A percentile compares a stretch with the other conserved stretches of the same genome.
phyloP scores from a whole-genome alignment of 2,113 vertebrate species.

The Microtus pennsylvanicus region DNA sequence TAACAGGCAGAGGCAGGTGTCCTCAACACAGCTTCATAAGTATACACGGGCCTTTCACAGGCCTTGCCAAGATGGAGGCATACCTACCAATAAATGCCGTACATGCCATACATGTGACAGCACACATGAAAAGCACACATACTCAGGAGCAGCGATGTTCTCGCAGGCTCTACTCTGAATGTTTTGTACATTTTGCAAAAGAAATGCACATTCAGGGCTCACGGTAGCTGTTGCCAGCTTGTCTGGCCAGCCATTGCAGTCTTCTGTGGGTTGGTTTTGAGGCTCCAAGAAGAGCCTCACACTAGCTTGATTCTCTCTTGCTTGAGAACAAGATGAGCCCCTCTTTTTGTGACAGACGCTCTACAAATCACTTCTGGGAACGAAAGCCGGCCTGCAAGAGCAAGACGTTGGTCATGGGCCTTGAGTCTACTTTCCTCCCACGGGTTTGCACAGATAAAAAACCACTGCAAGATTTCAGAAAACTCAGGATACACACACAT shows the following conservation, averaged over 20 bases:
- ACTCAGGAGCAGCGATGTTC: accelerated
- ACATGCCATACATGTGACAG: too few species aligned
- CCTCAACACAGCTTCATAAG: background rate
- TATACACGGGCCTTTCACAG: accelerated
- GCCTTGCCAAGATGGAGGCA: background rate
- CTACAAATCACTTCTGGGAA: background rate
- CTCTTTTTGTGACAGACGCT: background rate
- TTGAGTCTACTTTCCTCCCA: background rate
- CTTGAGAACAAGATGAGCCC: background rate
- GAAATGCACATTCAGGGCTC: background rate
- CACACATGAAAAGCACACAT: background rate
- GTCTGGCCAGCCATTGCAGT: background rate
- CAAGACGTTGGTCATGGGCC: background rate
- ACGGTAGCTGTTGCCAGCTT: background rate
- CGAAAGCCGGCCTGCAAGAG: background rate
- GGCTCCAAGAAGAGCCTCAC: background rate
- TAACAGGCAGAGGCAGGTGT: background rate
- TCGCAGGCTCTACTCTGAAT: background rate
- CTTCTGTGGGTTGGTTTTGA: too few species aligned
- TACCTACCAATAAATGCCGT: background rate
- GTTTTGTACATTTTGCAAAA: background rate
- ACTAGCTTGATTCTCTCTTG: background rate
- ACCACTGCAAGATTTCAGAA: background rate
- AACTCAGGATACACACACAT: background rate
- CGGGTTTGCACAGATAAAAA: background rate